A percentile compares a stretch with the other conserved stretches of the same genome.
phyloP scores from a whole-genome alignment of 2,888 invertebrate genomes.

The Cheilosia impressa region DNA sequence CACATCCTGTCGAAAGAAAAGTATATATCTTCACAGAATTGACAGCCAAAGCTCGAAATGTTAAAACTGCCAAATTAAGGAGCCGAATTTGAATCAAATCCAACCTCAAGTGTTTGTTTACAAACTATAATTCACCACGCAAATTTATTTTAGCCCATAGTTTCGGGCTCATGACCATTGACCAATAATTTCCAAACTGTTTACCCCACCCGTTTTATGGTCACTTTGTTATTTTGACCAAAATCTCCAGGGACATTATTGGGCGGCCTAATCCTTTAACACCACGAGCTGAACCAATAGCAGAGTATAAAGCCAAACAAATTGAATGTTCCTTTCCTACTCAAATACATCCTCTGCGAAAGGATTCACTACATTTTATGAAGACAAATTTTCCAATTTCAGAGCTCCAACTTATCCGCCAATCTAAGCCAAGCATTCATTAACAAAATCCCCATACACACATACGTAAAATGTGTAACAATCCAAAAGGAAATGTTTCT shows the following conservation, averaged over 20 bases:
- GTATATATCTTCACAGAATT: too few relatives aligned
- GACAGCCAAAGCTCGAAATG: too few relatives aligned
- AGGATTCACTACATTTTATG: slow-evolving; percentile 54
- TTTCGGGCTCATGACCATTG: too few relatives aligned
- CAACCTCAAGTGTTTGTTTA: too few relatives aligned
- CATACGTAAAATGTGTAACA: slow-evolving; percentile 14
- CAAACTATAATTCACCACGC: too few relatives aligned
- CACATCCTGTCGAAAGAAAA: too few relatives aligned
- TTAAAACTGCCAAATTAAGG: too few relatives aligned
- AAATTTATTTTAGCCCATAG: too few relatives aligned
- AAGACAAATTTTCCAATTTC: slow-evolving; percentile 59
- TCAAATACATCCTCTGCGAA: slow-evolving; percentile 12
- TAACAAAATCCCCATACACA: slow-evolving; percentile 40
- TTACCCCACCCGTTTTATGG: neutral
- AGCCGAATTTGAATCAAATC: too few relatives aligned
- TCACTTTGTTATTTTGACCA: neutral
- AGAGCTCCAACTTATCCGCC: slow-evolving; percentile 39
- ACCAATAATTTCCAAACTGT: too few relatives aligned
- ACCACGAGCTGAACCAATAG: neutral
- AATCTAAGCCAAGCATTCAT: slow-evolving; percentile 50
- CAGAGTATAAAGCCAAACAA: slow-evolving; percentile 13
- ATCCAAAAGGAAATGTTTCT: neutral
- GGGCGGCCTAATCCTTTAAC: neutral
- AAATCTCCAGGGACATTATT: neutral
- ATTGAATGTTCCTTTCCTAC: slow-evolving; percentile 28